Evolutionary conservation across 2,797 vertebrate genomes (phyloP).

Genomic region (Myotis myotis): DNA sequence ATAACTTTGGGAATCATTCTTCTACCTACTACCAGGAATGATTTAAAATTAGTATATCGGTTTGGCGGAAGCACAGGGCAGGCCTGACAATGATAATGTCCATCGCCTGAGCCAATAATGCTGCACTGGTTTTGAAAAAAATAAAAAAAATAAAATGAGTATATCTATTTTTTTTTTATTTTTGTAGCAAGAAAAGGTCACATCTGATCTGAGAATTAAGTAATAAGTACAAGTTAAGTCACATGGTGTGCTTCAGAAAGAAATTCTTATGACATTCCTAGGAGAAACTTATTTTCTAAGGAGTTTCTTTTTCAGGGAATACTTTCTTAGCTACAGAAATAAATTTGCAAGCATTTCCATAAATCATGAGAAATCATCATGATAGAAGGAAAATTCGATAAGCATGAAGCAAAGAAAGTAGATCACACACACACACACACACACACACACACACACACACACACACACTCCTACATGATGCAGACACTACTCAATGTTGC

Average conservation of each 20-base stretch:
- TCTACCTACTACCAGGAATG: not conserved
- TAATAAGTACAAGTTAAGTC: not conserved
- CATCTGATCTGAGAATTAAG: not conserved
- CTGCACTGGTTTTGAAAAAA: conserved; percentile 72
- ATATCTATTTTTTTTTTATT: not conserved
- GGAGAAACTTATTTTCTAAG: not conserved
- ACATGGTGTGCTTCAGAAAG: not conserved
- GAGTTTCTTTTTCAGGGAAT: not conserved
- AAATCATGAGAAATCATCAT: not conserved
- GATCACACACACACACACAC: no score
- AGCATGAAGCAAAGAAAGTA: not conserved
- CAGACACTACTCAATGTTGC: not conserved
- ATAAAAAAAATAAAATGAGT: no score
- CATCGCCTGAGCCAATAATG: conserved; percentile 78
- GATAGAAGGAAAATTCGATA: not conserved
- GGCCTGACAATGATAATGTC: conserved; percentile 74
- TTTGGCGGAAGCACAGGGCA: conserved; percentile 75
- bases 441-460: not conserved
- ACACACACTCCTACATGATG: not conserved
- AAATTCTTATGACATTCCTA: not conserved
- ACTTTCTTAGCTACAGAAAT: not conserved
- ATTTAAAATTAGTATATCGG: not conserved
- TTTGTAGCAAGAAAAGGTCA: not conserved
- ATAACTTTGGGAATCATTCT: not conserved
- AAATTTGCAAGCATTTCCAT: not conserved